Base-by-base conservation (phyloP, 2,888 invertebrate genomes). In the Trisateles emortualis region DNA sequence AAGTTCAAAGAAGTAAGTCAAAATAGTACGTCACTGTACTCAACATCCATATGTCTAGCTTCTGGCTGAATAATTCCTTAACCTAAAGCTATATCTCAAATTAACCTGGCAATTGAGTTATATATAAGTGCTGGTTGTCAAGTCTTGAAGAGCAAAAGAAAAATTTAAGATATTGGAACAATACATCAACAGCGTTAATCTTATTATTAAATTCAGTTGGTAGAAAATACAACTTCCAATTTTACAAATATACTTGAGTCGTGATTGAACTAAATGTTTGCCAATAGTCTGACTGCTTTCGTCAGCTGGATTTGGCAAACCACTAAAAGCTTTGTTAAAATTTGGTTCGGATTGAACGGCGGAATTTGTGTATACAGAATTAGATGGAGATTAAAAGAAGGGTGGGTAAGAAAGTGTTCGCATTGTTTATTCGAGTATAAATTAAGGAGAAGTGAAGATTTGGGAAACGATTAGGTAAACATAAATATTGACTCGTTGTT, bases 211-310 rank as follows among this genome's bases (percentile, higher is more conserved):
- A 22, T 11, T 38, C 1, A 33, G 14, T 9, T 17, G 4, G 11
- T 32, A 14, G 26, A 45, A 36, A 26, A 24, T 13, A 17, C 11
- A 35, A 22, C 9, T 26, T 48, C 39, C 24, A 47, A 43, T 48
- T 13, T 30, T 13, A 32, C 14, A 64, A 68, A 56, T 56, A 52
- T 59, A 58, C 52, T 59, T 53, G 45, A 11, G 32, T 50, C 16
- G 49, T 53, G 67, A 70, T 68, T 61, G 48, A 62, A 56, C 52
- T 61, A 60, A 68, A 64, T 68, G 68, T 74, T 74, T 74, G 71
- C 64, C 59, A 63, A 64, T 60, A 63, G 68, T 74, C 75, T 64
- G 61, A 53, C 41, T 55, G 57, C 59, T 52, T 59, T 62, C 59
- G 57, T 57, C 57, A 58, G 51, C 60, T 64, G 55, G 43, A 66